phyloP scores from a whole-genome alignment of 1,140 invertebrate genomes.

The Eciton burchellii region DNA sequence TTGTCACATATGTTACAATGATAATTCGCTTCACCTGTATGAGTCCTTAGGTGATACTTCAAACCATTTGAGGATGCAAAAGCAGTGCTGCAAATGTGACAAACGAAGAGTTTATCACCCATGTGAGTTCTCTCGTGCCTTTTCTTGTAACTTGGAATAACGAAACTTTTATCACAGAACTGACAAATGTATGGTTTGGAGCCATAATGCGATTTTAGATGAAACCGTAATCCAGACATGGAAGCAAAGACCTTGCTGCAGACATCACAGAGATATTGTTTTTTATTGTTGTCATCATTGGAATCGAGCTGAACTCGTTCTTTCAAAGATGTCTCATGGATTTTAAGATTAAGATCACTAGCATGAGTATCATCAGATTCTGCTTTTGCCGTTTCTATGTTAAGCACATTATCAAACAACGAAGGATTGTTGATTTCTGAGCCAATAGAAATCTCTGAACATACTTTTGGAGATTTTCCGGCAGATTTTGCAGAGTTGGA shows the following conservation, averaged over 20 bases:
- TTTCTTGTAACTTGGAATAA: slow-evolving; percentile 63
- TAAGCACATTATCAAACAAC: not conserved
- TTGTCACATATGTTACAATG: slow-evolving; percentile 68
- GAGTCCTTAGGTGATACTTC: slow-evolving; percentile 66
- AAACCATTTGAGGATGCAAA: slow-evolving; percentile 74
- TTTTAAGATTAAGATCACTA: not conserved
- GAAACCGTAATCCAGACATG: slow-evolving; percentile 70
- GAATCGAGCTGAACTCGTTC: not conserved
- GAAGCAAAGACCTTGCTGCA: slow-evolving; percentile 75
- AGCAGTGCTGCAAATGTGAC: slow-evolving; percentile 65
- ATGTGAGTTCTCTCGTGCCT: slow-evolving; percentile 60
- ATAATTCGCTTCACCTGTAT: slow-evolving; percentile 64
- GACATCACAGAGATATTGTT: slow-evolving; percentile 65
- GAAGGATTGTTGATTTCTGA: not conserved
- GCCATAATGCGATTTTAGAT: slow-evolving; percentile 69
- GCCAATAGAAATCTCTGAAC: not conserved
- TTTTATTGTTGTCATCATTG: not conserved
- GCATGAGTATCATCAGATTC: not conserved
- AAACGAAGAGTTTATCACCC: slow-evolving; percentile 61
- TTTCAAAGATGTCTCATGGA: not conserved
- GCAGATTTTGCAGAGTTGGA: not conserved
- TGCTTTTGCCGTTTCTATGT: not conserved
- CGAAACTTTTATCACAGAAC: slow-evolving; percentile 71
- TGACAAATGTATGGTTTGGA: slow-evolving; percentile 67
- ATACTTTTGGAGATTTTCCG: not conserved